phyloP scores from a whole-genome alignment of 2,888 invertebrate species.

The Epinotia nisella region DNA sequence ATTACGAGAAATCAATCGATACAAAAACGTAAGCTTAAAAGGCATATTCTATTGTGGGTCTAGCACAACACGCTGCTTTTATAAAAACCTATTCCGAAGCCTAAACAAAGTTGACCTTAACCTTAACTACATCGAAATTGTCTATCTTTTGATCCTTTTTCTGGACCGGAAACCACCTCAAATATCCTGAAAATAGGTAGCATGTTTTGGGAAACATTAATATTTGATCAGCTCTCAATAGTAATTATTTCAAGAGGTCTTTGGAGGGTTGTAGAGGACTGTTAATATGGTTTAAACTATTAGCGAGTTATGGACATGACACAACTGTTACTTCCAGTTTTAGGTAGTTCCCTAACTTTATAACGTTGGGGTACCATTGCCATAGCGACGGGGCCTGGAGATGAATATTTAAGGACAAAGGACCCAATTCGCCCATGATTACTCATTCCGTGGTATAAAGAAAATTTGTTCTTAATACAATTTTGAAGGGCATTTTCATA shows the following conservation, averaged over 20 bases:
- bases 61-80: neutral
- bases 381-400: neutral
- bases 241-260: neutral
- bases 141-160: neutral
- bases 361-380: neutral
- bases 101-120: neutral
- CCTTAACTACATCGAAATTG: constrained; percentile 1
- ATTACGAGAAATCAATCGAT: too few species aligned
- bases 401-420: neutral
- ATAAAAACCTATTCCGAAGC: neutral
- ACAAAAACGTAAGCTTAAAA: too few species aligned
- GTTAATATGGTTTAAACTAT: constrained; percentile 1
- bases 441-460: neutral
- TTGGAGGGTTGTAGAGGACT: neutral
- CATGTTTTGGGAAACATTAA: constrained; percentile 3
- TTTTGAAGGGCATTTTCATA: too few species aligned
- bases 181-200: neutral
- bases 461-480: too few species aligned
- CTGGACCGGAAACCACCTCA: neutral
- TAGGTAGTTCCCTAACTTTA: neutral
- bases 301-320: neutral
- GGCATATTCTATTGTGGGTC: too few species aligned
- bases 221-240: constrained; percentile 2
- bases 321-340: neutral
- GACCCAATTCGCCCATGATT: neutral